Evolutionary conservation across 2,888 invertebrate genomes (phyloP).

Genomic region (Isotomurus palustris): DNA sequence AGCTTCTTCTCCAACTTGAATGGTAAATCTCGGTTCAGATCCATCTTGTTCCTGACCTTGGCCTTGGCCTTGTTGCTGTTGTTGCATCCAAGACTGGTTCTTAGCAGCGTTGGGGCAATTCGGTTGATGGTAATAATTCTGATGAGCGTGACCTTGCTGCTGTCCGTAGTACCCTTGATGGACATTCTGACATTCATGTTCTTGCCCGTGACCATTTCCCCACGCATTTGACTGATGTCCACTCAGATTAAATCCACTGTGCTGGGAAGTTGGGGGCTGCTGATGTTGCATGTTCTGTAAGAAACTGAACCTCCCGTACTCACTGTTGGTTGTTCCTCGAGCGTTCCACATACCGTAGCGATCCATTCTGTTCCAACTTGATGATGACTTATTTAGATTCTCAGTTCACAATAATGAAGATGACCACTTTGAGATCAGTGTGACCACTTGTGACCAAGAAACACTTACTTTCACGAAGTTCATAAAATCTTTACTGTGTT

Average conservation of each 20-base stretch:
- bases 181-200: neutral
- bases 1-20: slow-evolving; percentile 29
- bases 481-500: no score
- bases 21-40: slow-evolving; percentile 11
- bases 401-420: no score
- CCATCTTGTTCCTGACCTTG: slow-evolving; percentile 14
- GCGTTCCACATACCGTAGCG: slow-evolving; percentile 15
- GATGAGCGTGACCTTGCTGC: neutral
- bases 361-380: slow-evolving; percentile 19
- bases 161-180: neutral
- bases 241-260: neutral
- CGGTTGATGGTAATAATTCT: slow-evolving; percentile 19
- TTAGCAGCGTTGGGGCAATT: slow-evolving; percentile 21
- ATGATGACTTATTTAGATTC: no score
- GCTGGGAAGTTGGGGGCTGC: neutral
- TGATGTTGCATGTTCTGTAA: neutral
- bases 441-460: no score
- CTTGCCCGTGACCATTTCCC: neutral
- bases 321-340: slow-evolving; percentile 31
- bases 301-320: slow-evolving; percentile 30
- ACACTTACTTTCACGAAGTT: no score
- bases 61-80: neutral
- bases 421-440: no score
- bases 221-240: no score
- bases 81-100: neutral